Evolutionary conservation across 2,797 vertebrate genomes (phyloP).

Genomic region (Cynodonichthys magdalenae): DNA sequence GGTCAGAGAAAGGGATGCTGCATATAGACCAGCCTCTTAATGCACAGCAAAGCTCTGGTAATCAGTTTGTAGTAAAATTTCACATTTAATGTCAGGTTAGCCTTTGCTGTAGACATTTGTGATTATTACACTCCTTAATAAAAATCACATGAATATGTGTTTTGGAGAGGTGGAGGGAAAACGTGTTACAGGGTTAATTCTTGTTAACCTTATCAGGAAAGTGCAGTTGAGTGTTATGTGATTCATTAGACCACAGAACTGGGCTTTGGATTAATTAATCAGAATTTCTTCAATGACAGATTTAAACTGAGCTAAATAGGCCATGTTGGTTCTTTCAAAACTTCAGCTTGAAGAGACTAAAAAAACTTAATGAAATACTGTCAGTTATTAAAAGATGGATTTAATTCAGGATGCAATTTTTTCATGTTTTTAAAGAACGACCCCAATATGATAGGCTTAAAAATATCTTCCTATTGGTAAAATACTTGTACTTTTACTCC

Average conservation of each 20-base stretch:
- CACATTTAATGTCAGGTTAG: constrained; percentile 15
- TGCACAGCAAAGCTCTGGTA: neutral
- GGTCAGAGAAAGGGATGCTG: constrained; percentile 51
- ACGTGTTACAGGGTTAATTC: constrained; percentile 26
- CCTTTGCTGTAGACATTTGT: constrained; percentile 11
- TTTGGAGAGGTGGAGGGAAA: neutral
- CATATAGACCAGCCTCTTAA: constrained; percentile 2
- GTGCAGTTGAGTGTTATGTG: constrained; percentile 17
- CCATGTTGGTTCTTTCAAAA: neutral
- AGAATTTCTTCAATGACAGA: constrained; percentile 15
- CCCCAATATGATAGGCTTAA: too few relatives aligned
- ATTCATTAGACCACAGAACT: constrained; percentile 21
- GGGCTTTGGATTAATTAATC: constrained; percentile 18
- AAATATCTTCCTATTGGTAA: too few relatives aligned
- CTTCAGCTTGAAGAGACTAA: neutral
- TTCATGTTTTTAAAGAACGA: too few relatives aligned
- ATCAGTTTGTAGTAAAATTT: constrained; percentile 1
- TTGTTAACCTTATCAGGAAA: constrained; percentile 43
- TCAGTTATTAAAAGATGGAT: neutral
- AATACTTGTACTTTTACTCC: too few relatives aligned
- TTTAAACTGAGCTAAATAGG: neutral
- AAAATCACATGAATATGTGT: neutral
- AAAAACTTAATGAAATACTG: neutral
- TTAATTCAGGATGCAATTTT: neutral
- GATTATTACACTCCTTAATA: neutral